phyloP scores from a whole-genome alignment of 2,797 vertebrate genomes.

The Enteromius radiatus region DNA sequence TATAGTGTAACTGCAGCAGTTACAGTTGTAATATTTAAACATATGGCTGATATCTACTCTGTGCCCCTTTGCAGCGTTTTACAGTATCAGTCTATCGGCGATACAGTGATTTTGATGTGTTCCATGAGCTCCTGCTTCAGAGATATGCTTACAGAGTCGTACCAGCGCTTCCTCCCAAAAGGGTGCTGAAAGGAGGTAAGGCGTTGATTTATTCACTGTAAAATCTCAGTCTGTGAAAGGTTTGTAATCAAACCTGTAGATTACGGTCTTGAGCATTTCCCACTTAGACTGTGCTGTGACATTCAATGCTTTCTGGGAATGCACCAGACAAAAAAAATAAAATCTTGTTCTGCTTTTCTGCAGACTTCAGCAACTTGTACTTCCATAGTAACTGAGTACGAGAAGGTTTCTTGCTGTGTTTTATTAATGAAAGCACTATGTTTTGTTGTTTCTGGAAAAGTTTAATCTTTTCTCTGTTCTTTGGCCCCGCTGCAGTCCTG shows the following conservation, averaged over 20 bases:
- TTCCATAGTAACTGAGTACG: slow-evolving; percentile 21
- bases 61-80: slow-evolving; percentile 78
- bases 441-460: slow-evolving; percentile 24
- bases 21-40: background rate
- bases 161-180: slow-evolving; percentile 92
- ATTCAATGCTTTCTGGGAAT: slow-evolving; percentile 19
- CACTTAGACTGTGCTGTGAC: slow-evolving; percentile 22
- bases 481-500: slow-evolving; percentile 65
- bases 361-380: slow-evolving; percentile 30
- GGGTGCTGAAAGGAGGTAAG: slow-evolving; percentile 92
- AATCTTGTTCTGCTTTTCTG: slow-evolving; percentile 12
- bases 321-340: slow-evolving; percentile 3
- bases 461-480: slow-evolving; percentile 44
- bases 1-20: background rate
- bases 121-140: slow-evolving; percentile 93
- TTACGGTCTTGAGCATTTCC: slow-evolving; percentile 25
- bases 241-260: slow-evolving; percentile 29
- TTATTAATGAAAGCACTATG: background rate
- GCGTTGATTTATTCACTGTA: background rate
- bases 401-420: slow-evolving; percentile 18
- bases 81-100: slow-evolving; percentile 89
- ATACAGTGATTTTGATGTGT: slow-evolving; percentile 96
- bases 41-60: background rate
- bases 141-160: slow-evolving; percentile 94
- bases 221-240: slow-evolving; percentile 4